A percentile compares a stretch with the other conserved stretches of the same genome.
phyloP scores from a whole-genome alignment of 2,888 invertebrate species.

The Pachliopta kotzebuea region DNA sequence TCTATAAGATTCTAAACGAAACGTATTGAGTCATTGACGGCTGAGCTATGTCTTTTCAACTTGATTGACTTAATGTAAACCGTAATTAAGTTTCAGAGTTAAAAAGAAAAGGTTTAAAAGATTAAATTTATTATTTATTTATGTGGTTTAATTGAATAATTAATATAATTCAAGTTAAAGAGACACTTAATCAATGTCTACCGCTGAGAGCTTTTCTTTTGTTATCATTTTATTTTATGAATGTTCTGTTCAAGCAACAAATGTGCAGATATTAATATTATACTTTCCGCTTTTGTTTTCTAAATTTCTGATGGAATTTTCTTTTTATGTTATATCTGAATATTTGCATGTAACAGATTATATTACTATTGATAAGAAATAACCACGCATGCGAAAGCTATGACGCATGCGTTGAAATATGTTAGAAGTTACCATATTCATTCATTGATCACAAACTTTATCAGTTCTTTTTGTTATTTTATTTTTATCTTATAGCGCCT shows the following conservation, averaged over 20 bases:
- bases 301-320: background rate
- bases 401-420: constrained; percentile 36
- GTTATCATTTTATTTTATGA: constrained; percentile 38
- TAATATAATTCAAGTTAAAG: constrained; percentile 60
- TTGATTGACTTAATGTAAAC: constrained; percentile 42
- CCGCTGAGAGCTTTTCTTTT: constrained; percentile 49
- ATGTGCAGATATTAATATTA: constrained; percentile 17
- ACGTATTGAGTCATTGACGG: constrained; percentile 60
- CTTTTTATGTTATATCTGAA: constrained; percentile 31
- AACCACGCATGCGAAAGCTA: constrained; percentile 33
- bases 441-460: constrained; percentile 23
- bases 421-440: constrained; percentile 8
- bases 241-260: constrained; percentile 30
- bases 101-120: background rate
- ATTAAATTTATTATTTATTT: too few species aligned
- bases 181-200: constrained; percentile 42
- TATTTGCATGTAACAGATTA: constrained; percentile 36
- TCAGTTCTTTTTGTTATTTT: constrained; percentile 29
- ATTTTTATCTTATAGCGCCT: constrained; percentile 30
- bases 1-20: background rate
- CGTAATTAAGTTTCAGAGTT: background rate
- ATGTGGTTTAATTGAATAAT: background rate
- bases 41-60: constrained; percentile 62
- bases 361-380: constrained; percentile 6
- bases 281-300: background rate